These are phyloP conservation scores for Pangasianodon gigas DNA, from an alignment of 2,113 vertebrate genomes.

Conservation along the genomic window DNA sequence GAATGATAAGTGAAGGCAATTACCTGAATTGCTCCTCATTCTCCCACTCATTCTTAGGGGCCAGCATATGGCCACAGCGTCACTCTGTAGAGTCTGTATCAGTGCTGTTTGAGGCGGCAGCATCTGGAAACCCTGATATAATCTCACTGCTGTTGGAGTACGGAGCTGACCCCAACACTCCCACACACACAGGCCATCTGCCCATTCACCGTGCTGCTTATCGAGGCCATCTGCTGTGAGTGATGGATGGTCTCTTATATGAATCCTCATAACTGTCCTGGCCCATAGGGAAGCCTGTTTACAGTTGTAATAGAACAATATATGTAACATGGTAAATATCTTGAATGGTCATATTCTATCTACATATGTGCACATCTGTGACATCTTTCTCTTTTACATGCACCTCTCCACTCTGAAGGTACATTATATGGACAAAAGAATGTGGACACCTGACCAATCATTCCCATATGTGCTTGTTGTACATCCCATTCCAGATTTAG, in stretches of 20 bases:
- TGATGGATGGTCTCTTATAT: slow-evolving; percentile 41
- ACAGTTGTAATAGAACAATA: neutral
- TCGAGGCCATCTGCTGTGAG: slow-evolving; percentile 90
- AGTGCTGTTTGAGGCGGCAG: slow-evolving; percentile 87
- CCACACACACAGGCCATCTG: slow-evolving; percentile 87
- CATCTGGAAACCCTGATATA: slow-evolving; percentile 88
- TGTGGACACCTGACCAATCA: neutral
- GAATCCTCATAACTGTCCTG: slow-evolving; percentile 3
- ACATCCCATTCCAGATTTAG: neutral
- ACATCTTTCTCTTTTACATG: neutral
- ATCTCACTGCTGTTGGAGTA: slow-evolving; percentile 84
- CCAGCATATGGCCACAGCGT: slow-evolving; percentile 80
- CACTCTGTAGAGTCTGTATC: slow-evolving; percentile 75
- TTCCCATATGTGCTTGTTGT: neutral
- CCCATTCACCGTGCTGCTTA: slow-evolving; percentile 92
- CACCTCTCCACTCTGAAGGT: neutral
- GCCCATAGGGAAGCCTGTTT: neutral
- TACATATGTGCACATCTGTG: neutral
- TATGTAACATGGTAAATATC: neutral
- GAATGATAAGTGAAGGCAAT: neutral
- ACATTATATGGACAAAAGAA: neutral
- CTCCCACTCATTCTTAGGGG: slow-evolving; percentile 72
- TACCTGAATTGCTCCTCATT: neutral
- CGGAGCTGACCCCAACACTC: slow-evolving; percentile 88
- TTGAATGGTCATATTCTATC: neutral